Evolutionary conservation across 23 tunicate species (phyloP), one percentile per base, ranked within the genome.

Genomic region (Styela clava): DNA sequence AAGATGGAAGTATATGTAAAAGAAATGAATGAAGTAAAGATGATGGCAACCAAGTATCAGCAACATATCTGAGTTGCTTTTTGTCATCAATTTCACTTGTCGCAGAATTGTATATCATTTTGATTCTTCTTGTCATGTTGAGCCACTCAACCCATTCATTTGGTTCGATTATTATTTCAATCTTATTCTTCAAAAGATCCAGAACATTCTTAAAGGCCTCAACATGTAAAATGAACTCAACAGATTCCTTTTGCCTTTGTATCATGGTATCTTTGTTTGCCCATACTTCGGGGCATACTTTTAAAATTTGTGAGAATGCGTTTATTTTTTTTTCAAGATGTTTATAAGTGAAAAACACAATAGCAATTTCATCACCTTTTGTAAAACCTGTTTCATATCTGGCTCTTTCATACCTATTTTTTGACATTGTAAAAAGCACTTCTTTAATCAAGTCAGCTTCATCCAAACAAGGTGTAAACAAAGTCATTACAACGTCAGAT

Each of bases 81-180:
- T 36, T n/a, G 44, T 76, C 81, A 26, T 76, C 0, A 18, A 76
- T 2, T 20, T 22, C 28, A 27, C 31, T 7, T 16, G 65, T n/a
- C 9, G n/a, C 64, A 22, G 80, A 35, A n/a, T 83, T 68, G 23
- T 82, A 61, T 5, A 88, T 35, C 20, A 29, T 24, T 79, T 83
- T 88, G 23, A 73, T 56, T 20, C 51, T 61, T 1, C 21, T 24
- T 2, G 72, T 76, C n/a, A 26, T 35, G 2, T 28, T 27, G 30
- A 65, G 83, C 94, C 94, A 88, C 61, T 30, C 33, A 24, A 79
- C 29, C 79, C 86, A 88, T 18, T 52, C 70, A 24, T 78, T 74
- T 18, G 63, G 32, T 23, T 78, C 31, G 24, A 35, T 73, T 30
- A 88, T 68, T 33, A 51, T 44, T n/a, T 74, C 68, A 19, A 78